phyloP scores from a whole-genome alignment of 2,888 invertebrate species.

The Ochropacha duplaris region DNA sequence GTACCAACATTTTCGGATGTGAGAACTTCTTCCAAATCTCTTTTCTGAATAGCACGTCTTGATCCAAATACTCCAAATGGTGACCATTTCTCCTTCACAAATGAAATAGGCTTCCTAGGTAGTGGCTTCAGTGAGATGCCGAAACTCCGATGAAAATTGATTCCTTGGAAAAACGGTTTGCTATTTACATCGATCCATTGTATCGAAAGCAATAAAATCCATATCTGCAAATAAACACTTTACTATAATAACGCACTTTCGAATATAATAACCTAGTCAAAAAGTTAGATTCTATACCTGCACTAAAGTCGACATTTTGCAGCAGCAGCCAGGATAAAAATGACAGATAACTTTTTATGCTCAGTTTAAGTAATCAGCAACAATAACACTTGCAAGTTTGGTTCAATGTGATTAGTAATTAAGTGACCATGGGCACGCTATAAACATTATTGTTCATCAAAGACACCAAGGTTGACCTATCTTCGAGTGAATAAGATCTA shows the following conservation, averaged over 20 bases:
- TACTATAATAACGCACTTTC: neutral
- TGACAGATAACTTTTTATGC: conserved; percentile 17
- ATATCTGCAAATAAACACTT: conserved; percentile 1
- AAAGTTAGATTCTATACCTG: conserved; percentile 19
- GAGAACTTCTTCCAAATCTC: conserved; percentile 21
- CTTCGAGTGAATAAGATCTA: neutral
- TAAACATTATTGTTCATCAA: neutral
- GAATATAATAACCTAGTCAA: neutral
- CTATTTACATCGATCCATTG: conserved; percentile 23
- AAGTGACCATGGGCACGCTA: conserved; percentile 13
- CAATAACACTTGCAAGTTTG: conserved; percentile 13
- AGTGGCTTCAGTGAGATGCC: conserved; percentile 48
- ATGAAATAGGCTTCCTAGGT: conserved; percentile 43
- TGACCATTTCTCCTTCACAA: conserved; percentile 53
- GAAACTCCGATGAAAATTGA: conserved; percentile 47
- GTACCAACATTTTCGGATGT: neutral
- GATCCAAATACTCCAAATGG: conserved; percentile 51
- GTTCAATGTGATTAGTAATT: conserved; percentile 18
- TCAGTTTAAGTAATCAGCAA: conserved; percentile 25
- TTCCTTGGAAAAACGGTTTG: conserved; percentile 39
- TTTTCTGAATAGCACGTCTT: conserved; percentile 37
- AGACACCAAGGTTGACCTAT: neutral
- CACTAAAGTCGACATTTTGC: conserved; percentile 30
- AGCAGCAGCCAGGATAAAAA: conserved; percentile 18
- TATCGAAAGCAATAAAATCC: conserved; percentile 11